Conservation (phyloP, 2,888 invertebrate genomes). For the Lasiommata megera region DNA sequence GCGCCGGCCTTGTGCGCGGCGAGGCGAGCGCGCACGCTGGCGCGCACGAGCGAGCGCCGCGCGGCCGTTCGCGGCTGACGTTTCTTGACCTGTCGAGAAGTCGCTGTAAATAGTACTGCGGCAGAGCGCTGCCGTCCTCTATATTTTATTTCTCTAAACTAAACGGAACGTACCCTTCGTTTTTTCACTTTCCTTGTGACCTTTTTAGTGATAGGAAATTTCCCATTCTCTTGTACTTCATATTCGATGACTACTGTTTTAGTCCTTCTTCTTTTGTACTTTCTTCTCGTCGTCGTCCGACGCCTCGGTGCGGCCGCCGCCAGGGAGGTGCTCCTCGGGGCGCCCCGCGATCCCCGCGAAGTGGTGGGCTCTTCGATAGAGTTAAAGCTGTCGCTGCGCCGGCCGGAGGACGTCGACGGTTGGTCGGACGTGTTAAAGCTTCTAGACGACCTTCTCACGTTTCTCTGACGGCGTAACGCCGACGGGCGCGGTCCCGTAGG, state of each 20-base stretch:
- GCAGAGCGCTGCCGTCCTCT: not conserved
- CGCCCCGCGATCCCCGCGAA: conserved; percentile 33
- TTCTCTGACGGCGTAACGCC: conserved; percentile 35
- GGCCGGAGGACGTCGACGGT: conserved; percentile 53
- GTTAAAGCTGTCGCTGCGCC: conserved; percentile 27
- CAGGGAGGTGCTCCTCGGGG: conserved; percentile 26
- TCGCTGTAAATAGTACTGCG: no score
- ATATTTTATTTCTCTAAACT: not conserved
- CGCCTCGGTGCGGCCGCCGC: conserved; percentile 32
- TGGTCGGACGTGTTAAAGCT: conserved; percentile 33
- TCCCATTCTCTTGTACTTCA: conserved; percentile 83
- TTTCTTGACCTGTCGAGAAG: conserved; percentile 42
- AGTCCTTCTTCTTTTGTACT: conserved; percentile 61
- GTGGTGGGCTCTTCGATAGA: conserved; percentile 38
- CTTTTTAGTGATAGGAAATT: conserved; percentile 81
- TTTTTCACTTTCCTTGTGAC: conserved; percentile 64
- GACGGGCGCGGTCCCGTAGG: conserved; percentile 48
- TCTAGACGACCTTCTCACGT: conserved; percentile 36
- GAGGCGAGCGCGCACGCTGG: conserved; percentile 61
- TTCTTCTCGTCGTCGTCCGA: conserved; percentile 47
- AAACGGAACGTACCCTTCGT: conserved; percentile 48
- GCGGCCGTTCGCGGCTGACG: conserved; percentile 67
- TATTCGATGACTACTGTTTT: conserved; percentile 85
- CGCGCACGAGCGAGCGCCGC: conserved; percentile 60
- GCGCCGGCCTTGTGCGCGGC: conserved; percentile 43